A percentile compares a stretch with the other conserved stretches of the same genome.
These are phyloP conservation scores for Pocillopora meandrina DNA, from an alignment of 92 coral and sea anemone genomes.

Conservation along the genomic window DNA sequence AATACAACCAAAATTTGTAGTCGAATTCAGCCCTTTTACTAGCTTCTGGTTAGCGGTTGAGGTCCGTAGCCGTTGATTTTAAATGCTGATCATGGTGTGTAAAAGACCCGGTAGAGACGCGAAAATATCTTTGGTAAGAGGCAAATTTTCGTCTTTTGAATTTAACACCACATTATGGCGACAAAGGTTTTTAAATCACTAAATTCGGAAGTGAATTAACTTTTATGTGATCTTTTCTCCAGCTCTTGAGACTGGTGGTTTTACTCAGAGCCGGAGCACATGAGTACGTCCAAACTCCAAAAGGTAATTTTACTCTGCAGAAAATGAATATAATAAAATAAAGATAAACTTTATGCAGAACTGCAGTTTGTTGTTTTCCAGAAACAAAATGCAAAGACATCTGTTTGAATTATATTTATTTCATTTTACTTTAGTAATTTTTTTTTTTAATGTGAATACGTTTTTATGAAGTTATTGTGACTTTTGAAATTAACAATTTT, in stretches of 20 bases:
- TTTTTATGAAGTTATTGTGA: no score
- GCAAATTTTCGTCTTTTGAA: not conserved
- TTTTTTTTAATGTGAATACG: no score
- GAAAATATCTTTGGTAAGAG: conserved; percentile 17
- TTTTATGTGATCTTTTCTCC: conserved; percentile 15
- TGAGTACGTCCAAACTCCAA: not conserved
- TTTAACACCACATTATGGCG: not conserved
- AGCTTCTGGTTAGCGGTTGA: no score
- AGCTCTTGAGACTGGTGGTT: conserved; percentile 8
- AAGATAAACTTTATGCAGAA: not conserved
- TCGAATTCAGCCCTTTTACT: not conserved
- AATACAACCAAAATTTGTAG: not conserved
- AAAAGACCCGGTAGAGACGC: not conserved
- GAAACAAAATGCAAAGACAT: not conserved
- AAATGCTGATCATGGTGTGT: conserved; percentile 3
- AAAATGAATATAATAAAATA: not conserved
- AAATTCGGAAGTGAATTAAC: not conserved
- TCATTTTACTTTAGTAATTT: not conserved
- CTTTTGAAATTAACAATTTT: no score
- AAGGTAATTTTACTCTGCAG: conserved; percentile 5
- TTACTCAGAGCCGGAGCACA: not conserved
- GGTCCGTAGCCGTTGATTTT: not conserved
- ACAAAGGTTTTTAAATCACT: not conserved
- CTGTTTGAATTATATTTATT: not conserved
- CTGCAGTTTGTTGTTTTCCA: not conserved